These are phyloP conservation scores for Lepus americanus DNA, from an alignment of 2,113 vertebrate genomes.

Conservation along the genomic window DNA sequence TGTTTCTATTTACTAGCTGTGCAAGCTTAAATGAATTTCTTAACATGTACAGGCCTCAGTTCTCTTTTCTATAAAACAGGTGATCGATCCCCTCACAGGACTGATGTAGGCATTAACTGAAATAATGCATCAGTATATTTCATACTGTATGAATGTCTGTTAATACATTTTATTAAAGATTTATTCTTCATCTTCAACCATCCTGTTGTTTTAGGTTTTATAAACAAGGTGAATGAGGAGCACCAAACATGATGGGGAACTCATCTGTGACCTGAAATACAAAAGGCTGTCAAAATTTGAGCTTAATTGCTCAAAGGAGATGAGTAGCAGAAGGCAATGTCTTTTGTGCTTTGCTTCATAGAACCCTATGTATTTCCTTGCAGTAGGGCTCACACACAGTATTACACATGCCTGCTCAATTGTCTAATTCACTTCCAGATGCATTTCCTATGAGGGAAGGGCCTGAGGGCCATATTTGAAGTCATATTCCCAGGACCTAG, in stretches of 20 bases:
- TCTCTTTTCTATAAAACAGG: background rate
- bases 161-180: conserved; percentile 88
- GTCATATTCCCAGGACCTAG: background rate
- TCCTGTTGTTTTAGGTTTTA: conserved; percentile 88
- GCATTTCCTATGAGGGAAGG: background rate
- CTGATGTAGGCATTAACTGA: background rate
- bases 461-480: background rate
- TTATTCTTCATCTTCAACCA: conserved; percentile 88
- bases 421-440: background rate
- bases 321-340: background rate
- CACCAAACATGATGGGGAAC: conserved; percentile 64
- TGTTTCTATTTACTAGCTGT: background rate
- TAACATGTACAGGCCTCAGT: background rate
- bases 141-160: background rate
- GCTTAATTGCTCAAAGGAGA: conserved; percentile 38
- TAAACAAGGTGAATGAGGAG: conserved; percentile 80
- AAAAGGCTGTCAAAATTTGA: conserved; percentile 55
- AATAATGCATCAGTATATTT: background rate
- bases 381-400: background rate
- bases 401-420: background rate
- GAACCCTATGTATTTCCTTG: background rate
- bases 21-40: background rate
- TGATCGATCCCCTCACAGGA: background rate
- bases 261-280: background rate
- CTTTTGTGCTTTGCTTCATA: background rate